Evolutionary conservation across 1,140 invertebrate species (phyloP), one percentile per base, ranked within the genome.

Genomic region (Papilio xuthus): DNA sequence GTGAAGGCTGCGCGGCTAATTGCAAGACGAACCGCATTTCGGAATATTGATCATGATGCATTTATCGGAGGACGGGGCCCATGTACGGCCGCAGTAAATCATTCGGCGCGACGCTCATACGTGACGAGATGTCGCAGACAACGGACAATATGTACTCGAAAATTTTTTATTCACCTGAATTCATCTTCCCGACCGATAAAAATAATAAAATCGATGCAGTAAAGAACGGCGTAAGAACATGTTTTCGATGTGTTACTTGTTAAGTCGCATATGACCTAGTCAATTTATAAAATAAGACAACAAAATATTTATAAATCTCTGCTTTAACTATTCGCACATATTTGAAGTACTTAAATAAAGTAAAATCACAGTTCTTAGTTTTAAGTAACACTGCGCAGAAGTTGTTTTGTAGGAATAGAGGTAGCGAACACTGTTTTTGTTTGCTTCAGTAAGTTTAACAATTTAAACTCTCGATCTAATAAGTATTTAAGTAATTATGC

Each of bases 41-140:
- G 89, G 91, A 92, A 93, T 93, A 93, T 92, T 93, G 92, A 93
- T 93, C 89, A 92, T 92, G 90, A 91, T 88, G 86, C 88, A 91
- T 92, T 92, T 92, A 93, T 92, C 91, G 90, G 90, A 89, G 89
- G 90, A 92, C 92, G 83, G 88, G 84, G 81, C 73, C 92, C 91
- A 86, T 93, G 89, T 93, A 93, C 75, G 92, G 92, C 81, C 80
- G 85, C 89, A 84, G 91, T 93, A 93, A 91, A 92, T 93, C 92
- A 93, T 91, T 92, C 88, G 85, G 85, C 86, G 85, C 90, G 81
- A 85, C 79, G 84, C 81, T 79, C 84, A 84, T 88, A 92, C 88
- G 92, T 91, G 92, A 92, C 89, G 90, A 91, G 90, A 90, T 88
- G 92, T 89, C 87, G 90, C 89, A 83, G 83, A 78, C 82, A 84